These are phyloP conservation scores for Solea senegalensis DNA, from an alignment of 2,113 vertebrate genomes.

Conservation along the genomic window DNA sequence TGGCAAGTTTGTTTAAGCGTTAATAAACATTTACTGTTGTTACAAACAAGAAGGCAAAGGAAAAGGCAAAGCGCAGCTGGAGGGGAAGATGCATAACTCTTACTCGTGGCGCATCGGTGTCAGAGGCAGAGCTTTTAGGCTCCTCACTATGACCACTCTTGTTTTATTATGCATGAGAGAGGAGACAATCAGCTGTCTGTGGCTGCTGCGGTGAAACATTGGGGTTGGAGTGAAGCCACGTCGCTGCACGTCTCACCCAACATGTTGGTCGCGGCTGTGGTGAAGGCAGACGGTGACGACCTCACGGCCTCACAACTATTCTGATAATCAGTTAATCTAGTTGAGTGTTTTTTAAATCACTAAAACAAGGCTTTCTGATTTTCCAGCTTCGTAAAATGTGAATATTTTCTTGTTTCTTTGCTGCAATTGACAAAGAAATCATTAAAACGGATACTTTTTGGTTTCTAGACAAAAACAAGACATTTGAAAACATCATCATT, in stretches of 20 bases:
- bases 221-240: slow-evolving; percentile 61
- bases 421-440: no score
- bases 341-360: no score
- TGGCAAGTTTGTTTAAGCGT: slow-evolving; percentile 55
- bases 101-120: slow-evolving; percentile 40
- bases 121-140: slow-evolving; percentile 50
- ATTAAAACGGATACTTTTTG: no score
- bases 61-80: slow-evolving; percentile 43
- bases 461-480: no score
- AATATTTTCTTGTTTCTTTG: no score
- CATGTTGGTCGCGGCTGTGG: slow-evolving; percentile 33
- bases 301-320: no score
- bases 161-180: slow-evolving; percentile 72
- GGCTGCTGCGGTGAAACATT: slow-evolving; percentile 39
- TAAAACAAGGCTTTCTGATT: no score
- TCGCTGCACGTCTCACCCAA: slow-evolving; percentile 41
- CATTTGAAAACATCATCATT: no score
- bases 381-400: no score
- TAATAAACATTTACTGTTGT: slow-evolving; percentile 68
- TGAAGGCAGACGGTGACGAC: slow-evolving; percentile 19
- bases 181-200: slow-evolving; percentile 58
- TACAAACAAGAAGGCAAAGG: slow-evolving; percentile 55
- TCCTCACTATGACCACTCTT: slow-evolving; percentile 28
- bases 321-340: no score
- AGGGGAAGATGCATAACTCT: slow-evolving; percentile 39